Conservation (phyloP, 2,113 vertebrate species). For the Falcunculus frontatus region DNA sequence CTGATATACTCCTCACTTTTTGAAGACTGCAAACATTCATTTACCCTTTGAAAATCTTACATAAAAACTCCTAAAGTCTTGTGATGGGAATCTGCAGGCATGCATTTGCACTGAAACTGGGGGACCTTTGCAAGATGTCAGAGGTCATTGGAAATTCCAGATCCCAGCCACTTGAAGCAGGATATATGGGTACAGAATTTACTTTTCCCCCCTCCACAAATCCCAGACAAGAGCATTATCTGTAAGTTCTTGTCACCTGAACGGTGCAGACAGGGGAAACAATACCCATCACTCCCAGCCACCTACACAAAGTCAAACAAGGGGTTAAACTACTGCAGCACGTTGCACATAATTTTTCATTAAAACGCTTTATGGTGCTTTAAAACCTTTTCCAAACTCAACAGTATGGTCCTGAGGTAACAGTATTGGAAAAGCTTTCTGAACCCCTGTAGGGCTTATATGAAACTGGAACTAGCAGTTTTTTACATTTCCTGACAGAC, state of each 20-base stretch:
- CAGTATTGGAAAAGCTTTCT: background rate
- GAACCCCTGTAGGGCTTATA: background rate
- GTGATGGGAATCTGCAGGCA: background rate
- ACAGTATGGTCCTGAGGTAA: background rate
- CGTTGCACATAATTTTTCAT: background rate
- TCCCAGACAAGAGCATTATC: background rate
- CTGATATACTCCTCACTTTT: background rate
- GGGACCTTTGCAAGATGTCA: background rate
- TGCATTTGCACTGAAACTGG: background rate
- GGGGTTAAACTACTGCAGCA: background rate
- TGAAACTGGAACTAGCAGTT: conserved; percentile 8
- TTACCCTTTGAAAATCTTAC: background rate
- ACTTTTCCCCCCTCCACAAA: background rate
- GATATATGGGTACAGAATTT: background rate
- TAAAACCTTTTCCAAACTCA: conserved; percentile 6
- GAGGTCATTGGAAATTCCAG: background rate
- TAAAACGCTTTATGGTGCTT: background rate
- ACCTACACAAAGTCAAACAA: background rate
- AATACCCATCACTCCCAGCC: background rate
- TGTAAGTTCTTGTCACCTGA: background rate
- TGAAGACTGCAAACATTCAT: background rate
- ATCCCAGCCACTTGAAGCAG: background rate
- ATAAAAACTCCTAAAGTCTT: background rate
- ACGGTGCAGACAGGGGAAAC: background rate
- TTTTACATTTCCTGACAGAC: background rate